Conservation (phyloP, 2,797 vertebrate genomes). For the Mareca strepera region DNA sequence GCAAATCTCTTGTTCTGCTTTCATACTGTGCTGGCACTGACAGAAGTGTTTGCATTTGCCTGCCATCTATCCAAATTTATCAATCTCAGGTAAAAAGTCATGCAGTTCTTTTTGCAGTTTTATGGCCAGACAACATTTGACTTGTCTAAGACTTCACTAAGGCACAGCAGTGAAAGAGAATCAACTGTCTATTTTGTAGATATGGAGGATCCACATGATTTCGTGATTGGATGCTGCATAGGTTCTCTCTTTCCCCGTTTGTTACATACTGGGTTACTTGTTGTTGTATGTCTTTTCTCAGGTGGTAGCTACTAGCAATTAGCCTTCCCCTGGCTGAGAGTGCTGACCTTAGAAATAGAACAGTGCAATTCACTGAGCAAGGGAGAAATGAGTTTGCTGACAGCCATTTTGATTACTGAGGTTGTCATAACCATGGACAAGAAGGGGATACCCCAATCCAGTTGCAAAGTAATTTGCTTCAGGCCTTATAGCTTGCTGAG, state of each 20-base stretch:
- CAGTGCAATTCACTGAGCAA: neutral
- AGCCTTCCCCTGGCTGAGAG: neutral
- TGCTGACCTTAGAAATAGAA: neutral
- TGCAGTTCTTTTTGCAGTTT: neutral
- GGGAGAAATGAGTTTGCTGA: neutral
- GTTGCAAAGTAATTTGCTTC: neutral
- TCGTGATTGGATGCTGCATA: neutral
- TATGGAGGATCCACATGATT: neutral
- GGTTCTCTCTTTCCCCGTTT: neutral
- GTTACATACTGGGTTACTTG: neutral
- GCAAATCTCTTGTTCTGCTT: neutral
- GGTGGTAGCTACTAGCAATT: neutral
- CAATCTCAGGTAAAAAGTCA: neutral
- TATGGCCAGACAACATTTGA: neutral
- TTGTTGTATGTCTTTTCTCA: neutral
- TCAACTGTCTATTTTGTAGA: neutral
- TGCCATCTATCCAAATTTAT: neutral
- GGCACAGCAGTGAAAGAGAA: neutral
- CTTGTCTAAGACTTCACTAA: neutral
- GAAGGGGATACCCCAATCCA: rapidly evolving
- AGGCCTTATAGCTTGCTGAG: neutral
- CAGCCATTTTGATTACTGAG: neutral
- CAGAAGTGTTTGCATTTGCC: neutral
- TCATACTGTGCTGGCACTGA: neutral
- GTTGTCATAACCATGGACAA: neutral